Conservation (phyloP, 2,797 vertebrate species). For the Helostoma temminkii region DNA sequence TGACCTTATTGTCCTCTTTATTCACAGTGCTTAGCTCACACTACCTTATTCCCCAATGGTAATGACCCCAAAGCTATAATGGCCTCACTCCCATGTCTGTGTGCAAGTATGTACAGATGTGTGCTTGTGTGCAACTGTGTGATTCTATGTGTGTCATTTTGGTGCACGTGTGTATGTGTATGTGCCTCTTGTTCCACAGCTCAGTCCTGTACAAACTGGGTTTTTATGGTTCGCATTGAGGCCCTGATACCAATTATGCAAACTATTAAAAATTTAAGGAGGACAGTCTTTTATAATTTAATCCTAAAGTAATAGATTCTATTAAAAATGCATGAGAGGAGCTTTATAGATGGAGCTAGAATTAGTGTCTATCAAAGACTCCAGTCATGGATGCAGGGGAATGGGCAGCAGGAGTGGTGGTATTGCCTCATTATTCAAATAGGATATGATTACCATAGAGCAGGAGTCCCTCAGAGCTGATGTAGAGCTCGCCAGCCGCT, state of each 20-base stretch:
- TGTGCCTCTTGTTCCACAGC: constrained; percentile 58
- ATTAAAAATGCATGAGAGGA: constrained; percentile 88
- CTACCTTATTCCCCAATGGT: constrained; percentile 34
- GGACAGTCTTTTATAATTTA: constrained; percentile 90
- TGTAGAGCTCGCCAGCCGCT: constrained; percentile 57
- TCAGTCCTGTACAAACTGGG: constrained; percentile 78
- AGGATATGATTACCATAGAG: constrained; percentile 81
- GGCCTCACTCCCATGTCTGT: constrained; percentile 17
- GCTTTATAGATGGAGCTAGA: constrained; percentile 88
- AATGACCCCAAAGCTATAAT: constrained; percentile 52
- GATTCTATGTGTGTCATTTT: constrained; percentile 49
- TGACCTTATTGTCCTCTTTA: constrained; percentile 69
- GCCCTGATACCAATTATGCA: constrained; percentile 87
- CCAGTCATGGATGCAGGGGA: constrained; percentile 80
- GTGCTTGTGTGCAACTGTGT: constrained; percentile 38
- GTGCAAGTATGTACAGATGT: constrained; percentile 18
- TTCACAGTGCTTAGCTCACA: constrained; percentile 43
- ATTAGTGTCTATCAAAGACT: constrained; percentile 88
- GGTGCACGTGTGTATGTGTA: constrained; percentile 63
- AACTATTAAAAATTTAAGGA: constrained; percentile 89
- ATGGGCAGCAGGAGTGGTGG: constrained; percentile 71
- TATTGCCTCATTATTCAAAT: constrained; percentile 87
- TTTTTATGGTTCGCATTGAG: constrained; percentile 82
- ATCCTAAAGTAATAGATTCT: constrained; percentile 90
- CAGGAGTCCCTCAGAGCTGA: constrained; percentile 69